These are phyloP conservation scores for Hirundo rustica DNA, from an alignment of 2,797 vertebrate genomes.

Conservation along the genomic window DNA sequence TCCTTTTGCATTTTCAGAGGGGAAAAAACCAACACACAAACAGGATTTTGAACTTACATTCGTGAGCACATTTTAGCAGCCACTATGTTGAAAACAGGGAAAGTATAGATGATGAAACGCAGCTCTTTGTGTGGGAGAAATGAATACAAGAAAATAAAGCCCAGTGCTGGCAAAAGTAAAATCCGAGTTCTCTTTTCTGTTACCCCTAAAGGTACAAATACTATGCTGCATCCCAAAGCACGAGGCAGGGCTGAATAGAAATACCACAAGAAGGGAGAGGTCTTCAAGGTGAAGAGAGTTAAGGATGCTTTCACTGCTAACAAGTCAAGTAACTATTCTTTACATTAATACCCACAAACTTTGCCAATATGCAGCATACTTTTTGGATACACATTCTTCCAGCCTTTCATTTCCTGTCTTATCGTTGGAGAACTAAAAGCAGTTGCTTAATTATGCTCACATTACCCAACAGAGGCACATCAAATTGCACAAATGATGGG, in stretches of 20 bases:
- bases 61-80: conserved; percentile 89
- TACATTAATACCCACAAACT: background rate
- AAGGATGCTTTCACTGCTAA: conserved; percentile 58
- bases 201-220: conserved; percentile 88
- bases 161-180: conserved; percentile 81
- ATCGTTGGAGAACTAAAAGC: background rate
- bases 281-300: conserved; percentile 75
- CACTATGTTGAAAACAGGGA: conserved; percentile 88
- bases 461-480: background rate
- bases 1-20: background rate
- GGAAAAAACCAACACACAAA: rapidly evolving
- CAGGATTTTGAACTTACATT: conserved; percentile 78
- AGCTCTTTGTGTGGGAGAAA: conserved; percentile 96
- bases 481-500: background rate
- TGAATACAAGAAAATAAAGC: conserved; percentile 92
- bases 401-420: background rate
- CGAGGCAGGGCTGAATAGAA: conserved; percentile 94
- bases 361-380: background rate
- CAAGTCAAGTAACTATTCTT: background rate
- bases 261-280: conserved; percentile 93
- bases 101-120: conserved; percentile 93
- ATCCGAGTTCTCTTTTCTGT: conserved; percentile 82
- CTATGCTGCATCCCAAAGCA: conserved; percentile 85
- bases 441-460: background rate
- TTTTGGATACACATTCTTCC: background rate